Evolutionary conservation across 2,113 vertebrate species (phyloP), one percentile per base, ranked within the genome.

Genomic region (Callopanchax toddi): DNA sequence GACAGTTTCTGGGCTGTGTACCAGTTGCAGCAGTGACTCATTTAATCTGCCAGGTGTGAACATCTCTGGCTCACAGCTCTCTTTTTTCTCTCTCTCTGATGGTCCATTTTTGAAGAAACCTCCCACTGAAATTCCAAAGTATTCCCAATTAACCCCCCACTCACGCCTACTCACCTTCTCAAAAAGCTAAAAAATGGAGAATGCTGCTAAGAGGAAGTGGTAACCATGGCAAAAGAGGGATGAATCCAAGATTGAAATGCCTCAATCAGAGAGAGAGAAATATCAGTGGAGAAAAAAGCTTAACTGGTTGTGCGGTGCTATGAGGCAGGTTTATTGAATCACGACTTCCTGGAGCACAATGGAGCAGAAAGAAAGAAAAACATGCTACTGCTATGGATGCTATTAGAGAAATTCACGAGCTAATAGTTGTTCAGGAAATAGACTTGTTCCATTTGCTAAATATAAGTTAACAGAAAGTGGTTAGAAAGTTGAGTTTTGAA

Each of bases 181-280:
- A 62, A 49, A 71, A 50, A 37, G 59, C 76, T 68, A 64, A 63
- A 87, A n/a, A 10, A 56, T 53, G 32, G 50, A 78, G 49, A 60
- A 60, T 50, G 44, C 49, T 71, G 72, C 56, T 25, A 17, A 74
- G 46, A 71, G 65, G 37, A 71, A 44, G 5, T 11, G 2, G 78
- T 84, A 75, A 74, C 67, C 77, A 85, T 79, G 70, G 78, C 36
- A 26, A 81, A 67, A 68, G 55, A 60, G 60, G 56, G 63, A 48
- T 22, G 44, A 7, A 17, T 46, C 18, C 66, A 74, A 51, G 18
- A 49, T 29, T 40, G n/a, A 50, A 74, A 81, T 18, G 36, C 17
- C 45, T 78, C 29, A 52, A 75, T 74, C 53, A 70, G 36, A 37
- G 32, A 43, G 43, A 44, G 51, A 45, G 75, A 48, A 60, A 60